Base-by-base conservation (phyloP, 2,888 invertebrate species). In the Scaptomyza tumidula region DNA sequence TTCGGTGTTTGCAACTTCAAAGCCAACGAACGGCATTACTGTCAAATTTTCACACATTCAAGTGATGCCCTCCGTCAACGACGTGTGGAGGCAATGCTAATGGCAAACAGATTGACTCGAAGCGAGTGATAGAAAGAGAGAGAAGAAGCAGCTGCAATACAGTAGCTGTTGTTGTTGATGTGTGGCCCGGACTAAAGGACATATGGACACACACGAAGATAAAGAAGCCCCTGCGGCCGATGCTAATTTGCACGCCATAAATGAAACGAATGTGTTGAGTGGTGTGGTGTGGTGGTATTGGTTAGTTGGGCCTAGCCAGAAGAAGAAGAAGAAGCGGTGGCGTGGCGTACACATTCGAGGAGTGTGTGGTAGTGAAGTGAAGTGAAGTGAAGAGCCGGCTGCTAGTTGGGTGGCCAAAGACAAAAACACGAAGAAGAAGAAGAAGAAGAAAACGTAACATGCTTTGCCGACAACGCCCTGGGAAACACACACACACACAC, bases 191-290 rank as follows among this genome's bases (percentile, higher is more conserved):
- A 59, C 84, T 65, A 69, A 84, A 85, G 82, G 88, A 87, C 82
- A 52, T 6, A 39, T 43, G 65, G 50, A 59, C 73, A 54, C 57
- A 86, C 81, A 86, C 88, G 83, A 86, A 60, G 41, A 3, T 16
- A 16, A 39, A 39, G 39, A 39, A 39, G 81, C 71, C 76, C 86
- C 65, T 69, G 60, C 65, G 83, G 86, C 77, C 67, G 69, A 80
- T 80, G 85, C 88, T 85, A 88, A 85, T 85, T 85, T 88, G 86
- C 85, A 88, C 81, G 78, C 87, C 86, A 86, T 88, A 88, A 85
- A 88, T 73, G 87, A 71, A 80, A 80, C 85, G 86, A 76, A 88
- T 83, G 80, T 74, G 88, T 67, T 72, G 84, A 86, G 76, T 75
- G 83, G 80, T 74, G 88, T 67, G 71, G 84, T 83, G 76, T 75